Percentiles rank a stretch among this genome's conserved stretches.
Evolutionary conservation across 1,140 invertebrate species (phyloP).

Genomic region (Chironomus tepperi): DNA sequence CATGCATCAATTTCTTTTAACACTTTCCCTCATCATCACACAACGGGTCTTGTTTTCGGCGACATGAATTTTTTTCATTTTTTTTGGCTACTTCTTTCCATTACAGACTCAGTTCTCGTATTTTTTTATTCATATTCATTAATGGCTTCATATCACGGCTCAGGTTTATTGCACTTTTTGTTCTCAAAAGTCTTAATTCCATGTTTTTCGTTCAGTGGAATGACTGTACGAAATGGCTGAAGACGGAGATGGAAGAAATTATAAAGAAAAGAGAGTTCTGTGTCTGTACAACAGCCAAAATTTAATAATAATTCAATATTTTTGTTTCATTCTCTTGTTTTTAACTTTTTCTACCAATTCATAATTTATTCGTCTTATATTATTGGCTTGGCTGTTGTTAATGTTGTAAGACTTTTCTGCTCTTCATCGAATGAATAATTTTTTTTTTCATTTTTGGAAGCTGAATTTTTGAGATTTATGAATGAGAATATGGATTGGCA

Average conservation of each 20-base stretch:
- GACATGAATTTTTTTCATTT: background rate
- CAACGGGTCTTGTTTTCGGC: background rate
- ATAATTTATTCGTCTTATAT: background rate
- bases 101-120: no score
- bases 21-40: background rate
- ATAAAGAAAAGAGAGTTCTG: background rate
- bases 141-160: background rate
- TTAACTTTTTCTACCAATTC: background rate
- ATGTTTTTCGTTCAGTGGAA: background rate
- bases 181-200: background rate
- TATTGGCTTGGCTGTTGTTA: no score
- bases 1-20: background rate
- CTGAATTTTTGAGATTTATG: no score
- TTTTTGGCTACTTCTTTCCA: background rate
- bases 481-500: no score
- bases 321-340: conserved; percentile 28
- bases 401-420: no score
- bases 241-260: no score
- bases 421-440: no score
- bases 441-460: no score
- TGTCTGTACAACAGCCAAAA: background rate
- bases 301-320: conserved; percentile 18
- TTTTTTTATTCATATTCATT: background rate
- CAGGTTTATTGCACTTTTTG: background rate
- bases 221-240: no score